Base-by-base conservation (phyloP, 2,888 invertebrate species). In the Eupithecia dodoneata region DNA sequence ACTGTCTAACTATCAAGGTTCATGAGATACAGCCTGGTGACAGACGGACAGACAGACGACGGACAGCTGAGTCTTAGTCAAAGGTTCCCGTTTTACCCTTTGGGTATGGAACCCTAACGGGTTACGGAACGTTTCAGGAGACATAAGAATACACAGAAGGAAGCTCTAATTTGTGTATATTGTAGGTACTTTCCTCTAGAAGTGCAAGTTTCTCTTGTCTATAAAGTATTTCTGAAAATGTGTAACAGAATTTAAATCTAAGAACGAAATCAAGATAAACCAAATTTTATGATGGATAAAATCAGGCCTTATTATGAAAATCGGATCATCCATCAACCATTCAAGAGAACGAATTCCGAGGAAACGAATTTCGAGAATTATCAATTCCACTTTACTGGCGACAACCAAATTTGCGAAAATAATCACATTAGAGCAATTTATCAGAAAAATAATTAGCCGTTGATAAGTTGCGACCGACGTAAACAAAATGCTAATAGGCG, bases 391-490 rank as follows among this genome's bases (percentile, higher is more conserved):
- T 30, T 63, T 12, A 4, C 0, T 30, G 18, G 59, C 10, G 42
- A 41, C 15, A 15, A 15, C 6, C 6, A 41, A 66, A 66, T 41
- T 42, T 66, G 15, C 15, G 66, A 41, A 66, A 66, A 66, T 66
- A 42, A 66, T 74, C 76, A 76, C 76, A 71, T 73, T 70, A 73
- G 49, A 76, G 63, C 76, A 49, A 76, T 73, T 63, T 18, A 76
- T 76, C 69, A 49, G 44, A 70, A 73, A 73, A 45, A 72, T 69
- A 73, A 76, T 76, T 69, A 49, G 15, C 45, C 42, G 42, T 73
- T 76, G 63, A 76, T 73, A 73, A 47, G 44, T 42, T 10, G 63
- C 63, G 49, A 70, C 18, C 12, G 18, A 18, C 18, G 70, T 70
- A 70, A 70, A 70, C 71, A 72, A 70, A 73, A 76, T 70, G 72